Evolutionary conservation across 2,888 invertebrate genomes (phyloP), one percentile per base, ranked within the genome.

Genomic region (Smittia aterrima): DNA sequence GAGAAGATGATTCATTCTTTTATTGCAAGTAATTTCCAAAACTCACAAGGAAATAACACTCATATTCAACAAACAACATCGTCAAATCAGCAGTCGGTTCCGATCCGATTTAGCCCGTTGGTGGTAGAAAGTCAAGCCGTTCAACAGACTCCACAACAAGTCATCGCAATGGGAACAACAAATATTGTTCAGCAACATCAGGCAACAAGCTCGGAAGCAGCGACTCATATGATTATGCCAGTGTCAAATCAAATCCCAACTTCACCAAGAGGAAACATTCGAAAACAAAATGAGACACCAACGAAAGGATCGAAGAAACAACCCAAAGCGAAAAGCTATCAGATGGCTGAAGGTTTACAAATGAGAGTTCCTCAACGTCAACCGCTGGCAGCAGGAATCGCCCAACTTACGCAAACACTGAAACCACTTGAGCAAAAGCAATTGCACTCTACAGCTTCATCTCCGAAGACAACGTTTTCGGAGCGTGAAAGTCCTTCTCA

Each of bases 31-130:
- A 72, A 38, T 38, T 72, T 38, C 13, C 64, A 64, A 27, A 64
- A 64, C 20, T 1, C 7, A n/a, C 66, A 66, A 24, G n/a, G n/a
- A 11, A 24, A 41, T 18, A 16, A 24, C 1, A 22, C 53, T 13
- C 70, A 66, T 25, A 71, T 16, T 27, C 18, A 16, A 18, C 38
- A 66, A 24, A 13, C 78, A 2, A 79, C 80, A 2, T 24, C 68
- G 16, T 41, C 74, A 1, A 76, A 75, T 58, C 78, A 80, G 9
- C 81, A 81, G 76, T 76, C 79, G 0, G 78, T 80, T 1, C 80
- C 81, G 16, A 77, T 81, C 11, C 78, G 81, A 16, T 80, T 80
- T 74, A 80, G 78, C 76, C 77, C 80, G 64, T 71, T 79, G 25
- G 73, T 78, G n/a, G 75, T 75, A 68, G 54, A 66, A 11, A 71